Evolutionary conservation across 2,113 vertebrate species (phyloP).

Genomic region (Brachyhypopomus occidentalis): DNA sequence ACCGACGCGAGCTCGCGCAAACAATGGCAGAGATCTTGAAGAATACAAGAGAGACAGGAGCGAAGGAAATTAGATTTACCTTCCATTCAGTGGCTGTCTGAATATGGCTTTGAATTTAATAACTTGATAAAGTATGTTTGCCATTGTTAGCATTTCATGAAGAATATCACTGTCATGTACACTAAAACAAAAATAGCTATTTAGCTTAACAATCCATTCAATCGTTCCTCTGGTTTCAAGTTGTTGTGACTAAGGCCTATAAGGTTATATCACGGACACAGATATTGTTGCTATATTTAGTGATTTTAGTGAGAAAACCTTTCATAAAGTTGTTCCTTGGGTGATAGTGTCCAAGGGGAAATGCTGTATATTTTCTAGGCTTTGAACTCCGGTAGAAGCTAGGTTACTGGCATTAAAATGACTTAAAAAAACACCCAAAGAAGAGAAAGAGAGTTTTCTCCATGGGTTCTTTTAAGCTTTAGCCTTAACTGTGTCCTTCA

Average conservation of each 20-base stretch:
- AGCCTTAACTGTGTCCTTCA: conserved; percentile 46
- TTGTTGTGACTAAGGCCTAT: not conserved
- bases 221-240: not conserved
- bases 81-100: not conserved
- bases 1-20: too few relatives aligned
- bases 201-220: not conserved
- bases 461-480: not conserved
- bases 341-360: conserved; percentile 9
- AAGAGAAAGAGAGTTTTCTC: conserved; percentile 6
- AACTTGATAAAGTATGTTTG: not conserved
- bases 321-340: conserved; percentile 26
- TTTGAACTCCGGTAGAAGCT: conserved; percentile 14
- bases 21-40: not conserved
- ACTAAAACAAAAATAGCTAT: not conserved
- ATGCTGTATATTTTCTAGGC: conserved; percentile 1
- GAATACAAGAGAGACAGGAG: not conserved
- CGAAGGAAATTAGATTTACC: not conserved
- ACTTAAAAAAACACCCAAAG: not conserved
- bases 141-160: not conserved
- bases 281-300: not conserved
- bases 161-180: too few relatives aligned
- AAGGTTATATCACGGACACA: conserved; percentile 9
- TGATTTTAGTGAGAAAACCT: not conserved
- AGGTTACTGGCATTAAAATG: conserved; percentile 16
- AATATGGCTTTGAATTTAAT: not conserved